Percentiles rank a stretch among this genome's conserved stretches.
Conservation (phyloP, 2,888 invertebrate species). For the Hydraecia micacea region DNA sequence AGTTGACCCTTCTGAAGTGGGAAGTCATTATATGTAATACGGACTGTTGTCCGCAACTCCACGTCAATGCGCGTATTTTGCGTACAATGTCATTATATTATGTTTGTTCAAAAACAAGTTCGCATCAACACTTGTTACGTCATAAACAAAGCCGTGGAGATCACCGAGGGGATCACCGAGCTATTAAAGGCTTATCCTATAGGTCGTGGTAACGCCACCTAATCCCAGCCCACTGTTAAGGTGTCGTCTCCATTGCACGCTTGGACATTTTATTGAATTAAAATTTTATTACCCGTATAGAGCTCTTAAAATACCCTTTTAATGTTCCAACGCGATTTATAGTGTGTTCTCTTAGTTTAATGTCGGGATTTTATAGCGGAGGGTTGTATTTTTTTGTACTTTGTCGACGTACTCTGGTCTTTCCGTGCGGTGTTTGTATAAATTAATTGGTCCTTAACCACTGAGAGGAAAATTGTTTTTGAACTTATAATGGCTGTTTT, state of each 20-base stretch:
- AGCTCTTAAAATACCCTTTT: constrained; percentile 41
- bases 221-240: constrained; percentile 43
- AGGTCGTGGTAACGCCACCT: constrained; percentile 23
- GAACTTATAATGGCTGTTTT: background rate
- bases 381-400: constrained; percentile 36
- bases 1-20: background rate
- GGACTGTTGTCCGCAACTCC: too few relatives aligned
- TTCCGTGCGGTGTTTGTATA: constrained; percentile 6
- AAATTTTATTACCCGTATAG: constrained; percentile 49
- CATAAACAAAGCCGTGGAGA: constrained; percentile 37
- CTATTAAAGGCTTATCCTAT: constrained; percentile 57
- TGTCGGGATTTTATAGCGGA: constrained; percentile 27
- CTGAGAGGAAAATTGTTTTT: background rate
- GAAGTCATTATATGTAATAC: too few relatives aligned
- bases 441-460: constrained; percentile 15
- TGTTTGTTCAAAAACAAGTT: constrained; percentile 16
- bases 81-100: too few relatives aligned
- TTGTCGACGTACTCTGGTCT: background rate
- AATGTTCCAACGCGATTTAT: constrained; percentile 51
- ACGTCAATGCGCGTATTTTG: too few relatives aligned
- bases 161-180: constrained; percentile 24
- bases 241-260: constrained; percentile 27
- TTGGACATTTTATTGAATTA: constrained; percentile 48
- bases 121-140: constrained; percentile 36
- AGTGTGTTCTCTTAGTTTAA: constrained; percentile 48